Evolutionary conservation across 2,113 vertebrate genomes (phyloP).

Genomic region (Dicaeum eximium): DNA sequence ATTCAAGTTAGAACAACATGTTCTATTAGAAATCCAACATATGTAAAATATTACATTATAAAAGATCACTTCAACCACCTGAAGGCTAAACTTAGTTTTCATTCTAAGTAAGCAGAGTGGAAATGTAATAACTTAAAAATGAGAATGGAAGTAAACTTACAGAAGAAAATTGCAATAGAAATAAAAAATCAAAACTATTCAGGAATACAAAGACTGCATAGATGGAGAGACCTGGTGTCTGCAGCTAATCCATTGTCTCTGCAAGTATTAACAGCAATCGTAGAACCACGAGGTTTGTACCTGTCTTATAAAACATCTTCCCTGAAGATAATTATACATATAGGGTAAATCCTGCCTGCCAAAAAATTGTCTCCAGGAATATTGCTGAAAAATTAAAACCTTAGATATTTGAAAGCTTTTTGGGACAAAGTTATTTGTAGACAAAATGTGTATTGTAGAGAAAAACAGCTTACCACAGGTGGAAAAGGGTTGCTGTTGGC

Average conservation of each 20-base stretch:
- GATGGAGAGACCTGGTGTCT: background rate
- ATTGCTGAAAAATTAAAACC: background rate
- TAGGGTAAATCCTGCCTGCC: background rate
- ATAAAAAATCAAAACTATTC: background rate
- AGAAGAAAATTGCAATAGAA: background rate
- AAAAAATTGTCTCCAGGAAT: background rate
- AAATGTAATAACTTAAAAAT: background rate
- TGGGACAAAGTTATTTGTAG: background rate
- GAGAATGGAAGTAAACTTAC: background rate
- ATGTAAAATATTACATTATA: background rate
- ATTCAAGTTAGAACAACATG: background rate
- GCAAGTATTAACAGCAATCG: background rate
- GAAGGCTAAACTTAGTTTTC: background rate
- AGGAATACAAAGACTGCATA: background rate
- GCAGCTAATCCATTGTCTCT: background rate
- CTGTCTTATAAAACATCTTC: background rate
- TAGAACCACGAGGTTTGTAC: background rate
- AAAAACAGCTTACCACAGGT: conserved; percentile 52
- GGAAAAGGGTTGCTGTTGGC: conserved; percentile 57
- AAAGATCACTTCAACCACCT: background rate
- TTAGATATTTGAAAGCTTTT: background rate
- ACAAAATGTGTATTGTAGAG: background rate
- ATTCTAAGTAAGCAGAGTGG: background rate
- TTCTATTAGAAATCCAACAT: background rate
- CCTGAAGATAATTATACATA: background rate